Base-by-base conservation (phyloP, 92 coral and sea anemone species). In the Pocillopora grandis region DNA sequence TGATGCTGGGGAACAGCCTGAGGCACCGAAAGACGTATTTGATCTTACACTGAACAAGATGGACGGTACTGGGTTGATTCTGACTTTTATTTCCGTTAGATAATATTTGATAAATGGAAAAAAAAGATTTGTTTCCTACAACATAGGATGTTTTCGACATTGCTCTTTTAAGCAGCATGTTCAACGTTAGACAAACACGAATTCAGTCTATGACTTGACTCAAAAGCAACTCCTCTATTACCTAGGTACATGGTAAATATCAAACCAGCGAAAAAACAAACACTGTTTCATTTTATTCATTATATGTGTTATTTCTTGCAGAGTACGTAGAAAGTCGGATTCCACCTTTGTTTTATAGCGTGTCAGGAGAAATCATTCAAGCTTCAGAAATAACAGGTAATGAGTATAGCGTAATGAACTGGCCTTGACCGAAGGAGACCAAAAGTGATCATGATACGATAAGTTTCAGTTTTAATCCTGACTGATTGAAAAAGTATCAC, bases 331-430 rank as follows among this genome's bases (percentile, higher is more conserved):
- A 90, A 35, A 89, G 70, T 5, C 92, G 85, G 64, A 89, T 93
- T 8, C 98, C 98, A 1, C 93, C 97, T 0, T 86, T 95, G 62
- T 89, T 90, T 52, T 93, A 90, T 80, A 81, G 94, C 75, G 71
- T 95, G n/a, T 93, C 98, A n/a, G 98, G 98, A 8, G 98, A 93
- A 78, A 75, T 95, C 52, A 90, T 95, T 71, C 98, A 95, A 62
- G 98, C 88, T 1, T 86, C 94, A 65, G 96, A 90, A 19, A 84
- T 95, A 71, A 87, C 88, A 89, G 98, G 98, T 95, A 58, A 69
- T 10, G 2, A 33, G 10, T 5, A n/a, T 63, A 9, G 31, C 31
- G 31, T 27, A 27, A 27, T 27, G 31, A 27, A 63, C 9, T 23
- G 23, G 67, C 21, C 52, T 42, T 42, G 52, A 42, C 5, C 52